Conservation (phyloP, 2,113 vertebrate species). For the Ifrita kowaldi region DNA sequence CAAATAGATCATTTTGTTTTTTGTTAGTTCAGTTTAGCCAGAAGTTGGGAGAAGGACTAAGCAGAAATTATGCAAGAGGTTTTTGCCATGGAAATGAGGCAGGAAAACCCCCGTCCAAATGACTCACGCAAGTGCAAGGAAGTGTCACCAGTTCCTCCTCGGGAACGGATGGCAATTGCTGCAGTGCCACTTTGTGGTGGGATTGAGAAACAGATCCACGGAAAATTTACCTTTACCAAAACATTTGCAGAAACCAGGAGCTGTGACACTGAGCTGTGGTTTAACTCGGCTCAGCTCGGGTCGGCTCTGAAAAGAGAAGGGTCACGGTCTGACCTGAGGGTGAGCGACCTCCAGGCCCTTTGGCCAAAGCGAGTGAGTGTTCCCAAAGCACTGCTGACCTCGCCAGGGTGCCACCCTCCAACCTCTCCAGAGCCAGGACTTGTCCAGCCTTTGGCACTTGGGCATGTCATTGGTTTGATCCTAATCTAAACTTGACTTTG, state of each 20-base stretch:
- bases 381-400: neutral
- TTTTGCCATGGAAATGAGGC: neutral
- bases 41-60: neutral
- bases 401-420: neutral
- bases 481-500: neutral
- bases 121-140: neutral
- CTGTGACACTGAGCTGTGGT: neutral
- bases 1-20: neutral
- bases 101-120: neutral
- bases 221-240: rapidly evolving
- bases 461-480: neutral
- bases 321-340: neutral
- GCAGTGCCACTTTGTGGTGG: conserved; percentile 60
- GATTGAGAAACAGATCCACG: neutral
- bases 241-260: rapidly evolving
- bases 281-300: neutral
- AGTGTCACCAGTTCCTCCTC: neutral
- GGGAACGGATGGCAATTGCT: conserved; percentile 8
- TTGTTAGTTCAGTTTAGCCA: neutral
- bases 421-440: rapidly evolving
- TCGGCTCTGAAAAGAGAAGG: neutral
- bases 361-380: neutral
- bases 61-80: neutral
- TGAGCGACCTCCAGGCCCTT: neutral
- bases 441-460: neutral